Conservation (phyloP, 2,113 vertebrate genomes). For the Cottus gobio region DNA sequence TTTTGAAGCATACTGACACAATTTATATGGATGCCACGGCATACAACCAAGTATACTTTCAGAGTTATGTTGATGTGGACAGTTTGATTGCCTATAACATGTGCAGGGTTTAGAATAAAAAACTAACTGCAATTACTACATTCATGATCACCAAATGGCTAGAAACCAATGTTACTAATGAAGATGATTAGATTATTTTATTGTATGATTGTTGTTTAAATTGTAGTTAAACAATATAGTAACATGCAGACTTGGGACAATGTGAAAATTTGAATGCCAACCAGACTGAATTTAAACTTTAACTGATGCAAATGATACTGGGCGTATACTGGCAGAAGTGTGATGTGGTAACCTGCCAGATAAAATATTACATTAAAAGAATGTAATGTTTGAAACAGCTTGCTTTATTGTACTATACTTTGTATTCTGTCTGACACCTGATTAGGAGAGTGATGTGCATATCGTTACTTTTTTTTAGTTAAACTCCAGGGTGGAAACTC, state of each 20-base stretch:
- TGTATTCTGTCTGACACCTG: conserved; percentile 41
- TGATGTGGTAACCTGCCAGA: conserved; percentile 15
- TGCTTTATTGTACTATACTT: conserved; percentile 5
- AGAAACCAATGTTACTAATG: background rate
- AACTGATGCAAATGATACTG: conserved; percentile 23
- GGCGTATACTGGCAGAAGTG: background rate
- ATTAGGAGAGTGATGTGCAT: conserved; percentile 1
- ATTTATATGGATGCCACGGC: background rate
- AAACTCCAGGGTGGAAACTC: conserved; percentile 9
- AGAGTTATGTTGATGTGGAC: too few relatives aligned
- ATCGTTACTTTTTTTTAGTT: conserved; percentile 8
- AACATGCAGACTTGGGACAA: background rate
- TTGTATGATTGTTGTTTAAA: background rate
- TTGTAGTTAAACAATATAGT: background rate
- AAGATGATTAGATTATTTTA: background rate
- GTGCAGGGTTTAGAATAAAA: background rate
- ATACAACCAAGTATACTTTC: too few relatives aligned
- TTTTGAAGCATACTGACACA: background rate
- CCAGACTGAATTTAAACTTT: background rate
- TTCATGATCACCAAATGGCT: background rate
- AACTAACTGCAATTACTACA: background rate
- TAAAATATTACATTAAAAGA: conserved; percentile 16
- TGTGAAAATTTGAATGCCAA: background rate
- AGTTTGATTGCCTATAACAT: background rate
- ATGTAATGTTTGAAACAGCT: conserved; percentile 3